Base-by-base conservation (phyloP, 2,797 vertebrate genomes). In the Diplodus sargus region DNA sequence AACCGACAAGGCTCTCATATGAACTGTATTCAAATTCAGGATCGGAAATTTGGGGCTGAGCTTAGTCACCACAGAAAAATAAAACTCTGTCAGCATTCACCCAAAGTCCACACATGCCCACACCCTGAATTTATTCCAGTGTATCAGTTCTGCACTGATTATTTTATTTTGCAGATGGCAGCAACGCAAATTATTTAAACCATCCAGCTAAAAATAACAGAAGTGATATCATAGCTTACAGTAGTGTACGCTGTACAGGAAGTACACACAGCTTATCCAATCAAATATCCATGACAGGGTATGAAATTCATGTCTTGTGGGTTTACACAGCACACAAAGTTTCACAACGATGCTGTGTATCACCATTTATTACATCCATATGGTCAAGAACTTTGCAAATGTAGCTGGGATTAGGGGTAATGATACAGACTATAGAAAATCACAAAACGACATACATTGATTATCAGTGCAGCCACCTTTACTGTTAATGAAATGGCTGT, bases 1-100 rank as follows among this genome's bases (percentile, higher is more conserved):
- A 74, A 85, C 88, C 85, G 86, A 90, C 92, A 91, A 82, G 94
- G 93, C 92, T 95, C 92, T 95, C 91, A 51, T 78, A 77, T 88
- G 83, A 89, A 88, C 81, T 66, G n/a, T 70, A 7, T 78, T 56
- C 4, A 28, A 11, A 30, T 18, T 43, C 11, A 18, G 45, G 54
- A 47, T 5, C 54, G 74, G 70, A 69, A 70, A 77, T 76, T 48
- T 69, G 49, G 22, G 47, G 30, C 18, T 45, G 8, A 58, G 47
- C 68, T 70, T 74, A 58, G 14, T 63, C 70, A 74, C 54, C 23
- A 79, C 83, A 70, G 53, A 52, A 58, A 58, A 18, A 61, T 4
- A 14, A 53, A 77, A 49, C 30, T 28, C 18, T 23, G 66, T 79
- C 63, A 67, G 65, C 13, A 73, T 54, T 67, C n/a, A 64, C 25